Conservation (phyloP, 2,888 invertebrate genomes). For the Rapana venosa region DNA sequence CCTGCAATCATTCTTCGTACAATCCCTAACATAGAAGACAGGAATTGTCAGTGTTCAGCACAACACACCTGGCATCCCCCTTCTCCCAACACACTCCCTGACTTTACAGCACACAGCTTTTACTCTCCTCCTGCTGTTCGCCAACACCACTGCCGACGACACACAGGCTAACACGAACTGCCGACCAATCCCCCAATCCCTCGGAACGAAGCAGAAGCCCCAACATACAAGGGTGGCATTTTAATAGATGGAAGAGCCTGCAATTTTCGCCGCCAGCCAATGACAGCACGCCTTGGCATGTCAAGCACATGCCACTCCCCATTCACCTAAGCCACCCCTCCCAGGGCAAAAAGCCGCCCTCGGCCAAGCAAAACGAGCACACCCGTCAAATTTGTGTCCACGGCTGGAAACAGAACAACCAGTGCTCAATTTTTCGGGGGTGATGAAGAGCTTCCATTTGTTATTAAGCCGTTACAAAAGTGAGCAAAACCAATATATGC, state of each 20-base stretch:
- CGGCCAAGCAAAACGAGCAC: neutral
- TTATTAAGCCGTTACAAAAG: too few relatives aligned
- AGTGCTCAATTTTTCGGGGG: too few relatives aligned
- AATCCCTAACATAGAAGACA: neutral
- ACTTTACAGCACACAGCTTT: neutral
- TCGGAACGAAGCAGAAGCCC: neutral
- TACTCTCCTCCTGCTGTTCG: neutral
- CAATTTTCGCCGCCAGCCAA: neutral
- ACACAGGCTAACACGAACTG: neutral
- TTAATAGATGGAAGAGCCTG: conserved; percentile 6
- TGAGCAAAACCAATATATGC: too few relatives aligned
- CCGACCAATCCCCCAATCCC: neutral
- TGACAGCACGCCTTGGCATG: neutral
- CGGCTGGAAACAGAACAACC: neutral
- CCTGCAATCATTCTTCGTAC: neutral
- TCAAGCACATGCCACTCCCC: conserved; percentile 16
- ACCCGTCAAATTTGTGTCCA: neutral
- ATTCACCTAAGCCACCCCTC: neutral
- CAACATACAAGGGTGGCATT: neutral
- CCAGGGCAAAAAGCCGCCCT: neutral
- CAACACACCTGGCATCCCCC: neutral
- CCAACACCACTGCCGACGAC: neutral
- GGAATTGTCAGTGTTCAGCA: neutral
- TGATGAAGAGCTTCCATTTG: too few relatives aligned
- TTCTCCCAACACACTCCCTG: neutral